These are phyloP conservation scores for Tillus elongatus DNA, from an alignment of 2,888 invertebrate species.

Conservation along the genomic window DNA sequence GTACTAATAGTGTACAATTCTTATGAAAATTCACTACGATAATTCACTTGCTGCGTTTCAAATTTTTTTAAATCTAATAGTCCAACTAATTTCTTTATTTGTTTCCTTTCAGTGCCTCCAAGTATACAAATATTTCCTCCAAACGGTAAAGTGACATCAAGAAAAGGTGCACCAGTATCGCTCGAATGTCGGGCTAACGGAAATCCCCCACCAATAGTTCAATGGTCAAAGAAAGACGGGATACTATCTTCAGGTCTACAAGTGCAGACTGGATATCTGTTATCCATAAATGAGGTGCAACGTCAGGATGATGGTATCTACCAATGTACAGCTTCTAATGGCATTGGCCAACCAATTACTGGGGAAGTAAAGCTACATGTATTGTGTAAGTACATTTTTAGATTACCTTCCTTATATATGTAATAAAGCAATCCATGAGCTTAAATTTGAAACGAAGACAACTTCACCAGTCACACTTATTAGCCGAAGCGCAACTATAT, in stretches of 20 bases:
- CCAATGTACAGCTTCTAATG: constrained; percentile 45
- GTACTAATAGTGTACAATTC: too few species aligned
- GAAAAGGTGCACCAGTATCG: constrained; percentile 41
- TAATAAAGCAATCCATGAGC: too few species aligned
- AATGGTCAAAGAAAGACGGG: constrained; percentile 44
- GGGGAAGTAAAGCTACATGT: constrained; percentile 40
- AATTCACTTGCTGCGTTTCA: too few species aligned
- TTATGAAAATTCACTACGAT: too few species aligned
- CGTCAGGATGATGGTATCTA: constrained; percentile 43
- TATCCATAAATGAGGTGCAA: constrained; percentile 39
- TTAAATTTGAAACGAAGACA: too few species aligned
- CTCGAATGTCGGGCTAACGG: constrained; percentile 44
- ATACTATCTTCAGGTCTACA: constrained; percentile 39
- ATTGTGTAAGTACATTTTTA: constrained; percentile 35
- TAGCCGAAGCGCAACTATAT: too few species aligned
- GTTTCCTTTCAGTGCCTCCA: constrained; percentile 39
- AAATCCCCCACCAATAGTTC: constrained; percentile 42
- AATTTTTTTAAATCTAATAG: too few species aligned
- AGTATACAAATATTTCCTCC: constrained; percentile 39
- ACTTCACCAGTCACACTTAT: too few species aligned
- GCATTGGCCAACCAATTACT: constrained; percentile 41
- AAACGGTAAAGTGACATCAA: constrained; percentile 36
- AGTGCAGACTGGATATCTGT: constrained; percentile 38
- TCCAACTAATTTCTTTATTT: too few species aligned
- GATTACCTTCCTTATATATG: too few species aligned